These are phyloP conservation scores for Cylindroiulus punctatus DNA, from an alignment of 2,888 invertebrate genomes.

Conservation along the genomic window DNA sequence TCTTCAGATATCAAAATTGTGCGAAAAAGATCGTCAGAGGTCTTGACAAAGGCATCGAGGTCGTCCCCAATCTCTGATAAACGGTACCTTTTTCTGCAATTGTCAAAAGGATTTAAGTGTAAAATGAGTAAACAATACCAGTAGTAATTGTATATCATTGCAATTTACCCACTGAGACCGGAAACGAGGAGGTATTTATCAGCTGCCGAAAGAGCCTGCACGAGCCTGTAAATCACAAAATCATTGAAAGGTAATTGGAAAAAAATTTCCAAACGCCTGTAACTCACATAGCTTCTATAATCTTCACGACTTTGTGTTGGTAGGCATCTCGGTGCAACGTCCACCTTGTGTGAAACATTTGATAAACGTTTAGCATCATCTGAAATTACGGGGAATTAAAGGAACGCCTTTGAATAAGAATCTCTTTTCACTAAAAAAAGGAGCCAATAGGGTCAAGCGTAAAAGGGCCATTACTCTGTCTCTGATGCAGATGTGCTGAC, in stretches of 20 bases:
- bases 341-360: conserved; percentile 68
- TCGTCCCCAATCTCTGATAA: conserved; percentile 35
- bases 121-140: too few relatives aligned
- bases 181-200: conserved; percentile 25
- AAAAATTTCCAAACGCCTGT: not conserved
- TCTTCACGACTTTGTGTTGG: conserved; percentile 67
- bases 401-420: too few relatives aligned
- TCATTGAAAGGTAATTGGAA: not conserved
- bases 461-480: conserved; percentile 61
- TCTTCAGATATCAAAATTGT: conserved; percentile 15
- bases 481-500: conserved; percentile 63
- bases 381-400: too few relatives aligned
- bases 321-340: conserved; percentile 69
- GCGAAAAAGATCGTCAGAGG: conserved; percentile 6
- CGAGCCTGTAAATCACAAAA: conserved; percentile 1
- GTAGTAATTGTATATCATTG: too few relatives aligned
- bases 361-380: conserved; percentile 67
- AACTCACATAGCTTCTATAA: conserved; percentile 68
- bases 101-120: too few relatives aligned
- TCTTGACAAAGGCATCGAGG: conserved; percentile 1
- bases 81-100: not conserved
- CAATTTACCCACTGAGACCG: conserved; percentile 20
- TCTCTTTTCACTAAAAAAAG: too few relatives aligned
- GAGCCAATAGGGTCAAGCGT: too few relatives aligned
- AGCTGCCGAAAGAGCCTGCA: not conserved